Conservation (phyloP, 2,888 invertebrate genomes). For the Panzeria rudis region DNA sequence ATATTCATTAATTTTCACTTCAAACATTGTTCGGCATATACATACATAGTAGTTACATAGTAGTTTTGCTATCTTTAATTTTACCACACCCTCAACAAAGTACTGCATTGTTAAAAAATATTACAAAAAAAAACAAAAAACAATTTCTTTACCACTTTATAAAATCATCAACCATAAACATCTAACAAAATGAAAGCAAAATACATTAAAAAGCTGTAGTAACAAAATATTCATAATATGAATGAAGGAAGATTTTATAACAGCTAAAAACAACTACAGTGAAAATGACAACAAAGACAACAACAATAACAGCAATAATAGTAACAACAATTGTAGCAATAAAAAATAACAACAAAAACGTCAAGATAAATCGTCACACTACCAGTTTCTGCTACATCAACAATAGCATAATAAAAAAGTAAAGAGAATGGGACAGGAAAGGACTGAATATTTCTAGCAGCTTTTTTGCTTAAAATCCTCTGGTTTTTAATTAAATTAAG, state of each 20-base stretch:
- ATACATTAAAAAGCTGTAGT: conserved; percentile 42
- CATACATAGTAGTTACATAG: background rate
- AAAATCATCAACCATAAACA: conserved; percentile 57
- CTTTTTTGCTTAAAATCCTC: conserved; percentile 38
- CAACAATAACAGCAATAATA: conserved; percentile 2
- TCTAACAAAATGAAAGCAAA: conserved; percentile 41
- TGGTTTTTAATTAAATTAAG: conserved; percentile 70
- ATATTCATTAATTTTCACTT: conserved; percentile 48
- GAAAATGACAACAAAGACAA: background rate
- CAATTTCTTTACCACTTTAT: conserved; percentile 52
- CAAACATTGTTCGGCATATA: conserved; percentile 2
- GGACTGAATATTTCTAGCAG: conserved; percentile 19
- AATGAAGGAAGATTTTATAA: conserved; percentile 35
- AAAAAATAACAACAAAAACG: conserved; percentile 5
- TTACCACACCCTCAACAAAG: conserved; percentile 38
- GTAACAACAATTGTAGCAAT: background rate
- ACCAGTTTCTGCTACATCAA: conserved; percentile 10
- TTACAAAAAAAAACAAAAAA: background rate
- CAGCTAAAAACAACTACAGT: conserved; percentile 28
- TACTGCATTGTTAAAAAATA: background rate
- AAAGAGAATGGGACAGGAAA: background rate
- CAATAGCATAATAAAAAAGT: background rate
- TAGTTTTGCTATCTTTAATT: conserved; percentile 43
- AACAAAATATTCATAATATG: conserved; percentile 54
- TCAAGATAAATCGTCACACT: conserved; percentile 22